These are phyloP conservation scores for Phrynosoma platyrhinos DNA, from an alignment of 2,113 vertebrate species.

Conservation along the genomic window DNA sequence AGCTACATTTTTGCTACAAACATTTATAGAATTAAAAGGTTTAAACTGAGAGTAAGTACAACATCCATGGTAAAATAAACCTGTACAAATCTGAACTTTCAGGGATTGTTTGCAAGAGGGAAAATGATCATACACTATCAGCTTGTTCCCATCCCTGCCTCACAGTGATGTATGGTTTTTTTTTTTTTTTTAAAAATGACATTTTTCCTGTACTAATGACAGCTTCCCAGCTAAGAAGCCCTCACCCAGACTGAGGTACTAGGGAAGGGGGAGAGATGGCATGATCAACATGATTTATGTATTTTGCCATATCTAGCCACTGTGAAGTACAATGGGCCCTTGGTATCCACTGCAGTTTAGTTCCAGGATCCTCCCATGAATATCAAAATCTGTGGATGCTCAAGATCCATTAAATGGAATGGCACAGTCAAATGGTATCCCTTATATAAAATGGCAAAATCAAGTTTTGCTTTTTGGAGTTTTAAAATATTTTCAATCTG, in stretches of 20 bases:
- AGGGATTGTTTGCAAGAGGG: neutral
- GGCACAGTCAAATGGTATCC: too few relatives aligned
- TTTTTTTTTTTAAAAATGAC: too few relatives aligned
- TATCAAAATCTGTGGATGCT: too few relatives aligned
- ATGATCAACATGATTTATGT: neutral
- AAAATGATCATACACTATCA: neutral
- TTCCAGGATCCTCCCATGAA: too few relatives aligned
- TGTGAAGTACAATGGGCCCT: too few relatives aligned
- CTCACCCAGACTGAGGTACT: neutral
- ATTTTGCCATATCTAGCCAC: neutral
- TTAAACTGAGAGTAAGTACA: neutral
- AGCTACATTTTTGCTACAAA: neutral
- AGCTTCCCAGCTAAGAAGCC: too few relatives aligned
- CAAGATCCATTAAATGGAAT: too few relatives aligned
- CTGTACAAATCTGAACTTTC: neutral
- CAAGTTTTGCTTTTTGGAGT: too few relatives aligned
- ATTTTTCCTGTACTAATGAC: too few relatives aligned
- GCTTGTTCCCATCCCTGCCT: neutral
- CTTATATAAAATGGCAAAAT: too few relatives aligned
- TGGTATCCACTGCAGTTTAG: too few relatives aligned
- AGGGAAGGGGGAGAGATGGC: neutral
- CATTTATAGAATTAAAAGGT: neutral
- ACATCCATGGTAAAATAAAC: neutral
- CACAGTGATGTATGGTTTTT: neutral
- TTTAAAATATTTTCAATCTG: too few relatives aligned